These are phyloP conservation scores for Conger conger DNA, from an alignment of 2,113 vertebrate species.

Conservation along the genomic window DNA sequence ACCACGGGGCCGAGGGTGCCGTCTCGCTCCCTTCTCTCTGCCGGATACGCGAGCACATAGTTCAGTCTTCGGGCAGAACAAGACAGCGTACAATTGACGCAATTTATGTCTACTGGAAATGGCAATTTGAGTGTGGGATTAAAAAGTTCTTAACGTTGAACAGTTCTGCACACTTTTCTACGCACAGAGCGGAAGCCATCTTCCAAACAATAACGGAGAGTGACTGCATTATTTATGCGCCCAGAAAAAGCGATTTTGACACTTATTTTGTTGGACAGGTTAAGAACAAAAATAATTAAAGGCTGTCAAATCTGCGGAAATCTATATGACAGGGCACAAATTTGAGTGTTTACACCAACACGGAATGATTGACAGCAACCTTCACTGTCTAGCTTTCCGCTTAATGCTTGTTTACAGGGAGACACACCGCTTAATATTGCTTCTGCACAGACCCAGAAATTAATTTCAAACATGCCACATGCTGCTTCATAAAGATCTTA, in stretches of 20 bases:
- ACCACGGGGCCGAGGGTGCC: neutral
- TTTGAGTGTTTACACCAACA: neutral
- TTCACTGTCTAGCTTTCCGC: neutral
- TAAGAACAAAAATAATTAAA: constrained; percentile 3
- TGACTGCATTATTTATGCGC: neutral
- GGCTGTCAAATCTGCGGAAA: neutral
- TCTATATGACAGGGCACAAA: neutral
- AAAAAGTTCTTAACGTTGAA: neutral
- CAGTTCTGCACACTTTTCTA: neutral
- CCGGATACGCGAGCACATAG: neutral
- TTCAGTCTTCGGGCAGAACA: neutral
- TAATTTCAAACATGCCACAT: neutral
- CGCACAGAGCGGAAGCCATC: neutral
- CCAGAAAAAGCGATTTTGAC: neutral
- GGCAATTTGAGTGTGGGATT: neutral
- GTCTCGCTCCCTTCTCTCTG: neutral
- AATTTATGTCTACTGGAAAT: too few species aligned
- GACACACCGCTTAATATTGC: neutral
- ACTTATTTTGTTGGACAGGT: neutral
- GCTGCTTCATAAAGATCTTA: neutral
- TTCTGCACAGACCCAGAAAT: neutral
- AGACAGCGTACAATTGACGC: too few species aligned
- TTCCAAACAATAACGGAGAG: neutral
- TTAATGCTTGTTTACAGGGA: neutral
- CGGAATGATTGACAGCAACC: neutral